These are phyloP conservation scores for Artibeus jamaicensis DNA, from an alignment of 2,797 vertebrate genomes.

Conservation along the genomic window DNA sequence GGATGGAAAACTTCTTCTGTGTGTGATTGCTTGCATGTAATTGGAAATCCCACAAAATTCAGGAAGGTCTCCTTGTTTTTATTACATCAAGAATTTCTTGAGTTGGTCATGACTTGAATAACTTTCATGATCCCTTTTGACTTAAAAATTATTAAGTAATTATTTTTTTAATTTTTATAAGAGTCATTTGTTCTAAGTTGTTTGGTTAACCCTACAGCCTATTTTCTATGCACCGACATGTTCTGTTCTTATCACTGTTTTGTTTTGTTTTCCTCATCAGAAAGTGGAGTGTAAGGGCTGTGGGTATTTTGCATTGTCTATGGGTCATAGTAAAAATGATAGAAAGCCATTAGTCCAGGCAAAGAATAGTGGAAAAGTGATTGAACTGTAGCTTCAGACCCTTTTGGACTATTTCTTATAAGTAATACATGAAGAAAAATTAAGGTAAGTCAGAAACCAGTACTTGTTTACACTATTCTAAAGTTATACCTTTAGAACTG, in stretches of 20 bases:
- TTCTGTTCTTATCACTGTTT: neutral
- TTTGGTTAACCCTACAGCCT: neutral
- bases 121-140: neutral
- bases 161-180: neutral
- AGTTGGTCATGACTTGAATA: slow-evolving; percentile 5
- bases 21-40: neutral
- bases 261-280: neutral
- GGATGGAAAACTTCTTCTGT: neutral
- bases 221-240: neutral
- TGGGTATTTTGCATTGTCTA: neutral
- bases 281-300: neutral
- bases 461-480: neutral
- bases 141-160: slow-evolving; percentile 21
- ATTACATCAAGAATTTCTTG: neutral
- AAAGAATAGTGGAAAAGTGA: neutral
- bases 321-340: neutral
- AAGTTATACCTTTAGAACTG: neutral
- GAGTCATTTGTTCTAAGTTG: neutral
- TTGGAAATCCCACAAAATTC: neutral
- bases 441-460: neutral
- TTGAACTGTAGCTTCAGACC: neutral
- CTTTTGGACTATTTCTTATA: neutral
- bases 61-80: neutral
- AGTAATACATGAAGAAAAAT: neutral
- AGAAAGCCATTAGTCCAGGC: neutral